phyloP scores from a whole-genome alignment of 1,140 invertebrate species.

The Aphelinus certus region DNA sequence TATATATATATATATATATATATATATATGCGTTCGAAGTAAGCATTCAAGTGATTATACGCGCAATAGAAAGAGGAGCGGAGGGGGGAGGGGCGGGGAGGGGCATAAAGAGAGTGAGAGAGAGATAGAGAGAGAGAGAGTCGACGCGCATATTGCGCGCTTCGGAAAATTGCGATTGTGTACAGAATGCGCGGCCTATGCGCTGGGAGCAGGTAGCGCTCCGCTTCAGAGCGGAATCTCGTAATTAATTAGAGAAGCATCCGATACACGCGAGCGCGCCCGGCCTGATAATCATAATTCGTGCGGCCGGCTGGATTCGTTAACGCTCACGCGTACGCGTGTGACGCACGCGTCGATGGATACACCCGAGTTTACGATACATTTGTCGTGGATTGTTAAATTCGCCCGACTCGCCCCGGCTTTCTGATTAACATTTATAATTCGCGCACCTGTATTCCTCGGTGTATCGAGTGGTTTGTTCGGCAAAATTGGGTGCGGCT shows the following conservation, averaged over 20 bases:
- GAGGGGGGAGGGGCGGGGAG: no score
- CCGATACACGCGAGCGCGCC: slow-evolving; percentile 21
- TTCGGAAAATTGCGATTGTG: slow-evolving; percentile 27
- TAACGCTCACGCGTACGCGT: background rate
- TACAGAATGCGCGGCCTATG: no score
- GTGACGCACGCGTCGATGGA: no score
- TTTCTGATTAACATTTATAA: slow-evolving; percentile 31
- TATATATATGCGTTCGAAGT: background rate
- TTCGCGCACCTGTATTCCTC: background rate
- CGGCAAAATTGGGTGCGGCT: no score
- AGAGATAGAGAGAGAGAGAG: slow-evolving; percentile 3
- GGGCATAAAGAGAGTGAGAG: background rate
- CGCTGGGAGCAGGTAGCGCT: background rate
- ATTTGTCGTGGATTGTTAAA: slow-evolving; percentile 30
- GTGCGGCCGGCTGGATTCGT: background rate
- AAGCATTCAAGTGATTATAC: slow-evolving; percentile 21
- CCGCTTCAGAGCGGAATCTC: slow-evolving; percentile 25
- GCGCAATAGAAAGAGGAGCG: background rate
- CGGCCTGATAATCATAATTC: slow-evolving; percentile 36
- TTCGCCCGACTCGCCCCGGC: background rate
- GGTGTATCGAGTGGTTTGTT: background rate
- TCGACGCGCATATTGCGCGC: slow-evolving; percentile 10
- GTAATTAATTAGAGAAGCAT: slow-evolving; percentile 41
- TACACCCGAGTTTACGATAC: slow-evolving; percentile 13
- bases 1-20: no score